Evolutionary conservation across 2,113 vertebrate genomes (phyloP), one percentile per base, ranked within the genome.

Genomic region (Nothobranchius kuhntae): DNA sequence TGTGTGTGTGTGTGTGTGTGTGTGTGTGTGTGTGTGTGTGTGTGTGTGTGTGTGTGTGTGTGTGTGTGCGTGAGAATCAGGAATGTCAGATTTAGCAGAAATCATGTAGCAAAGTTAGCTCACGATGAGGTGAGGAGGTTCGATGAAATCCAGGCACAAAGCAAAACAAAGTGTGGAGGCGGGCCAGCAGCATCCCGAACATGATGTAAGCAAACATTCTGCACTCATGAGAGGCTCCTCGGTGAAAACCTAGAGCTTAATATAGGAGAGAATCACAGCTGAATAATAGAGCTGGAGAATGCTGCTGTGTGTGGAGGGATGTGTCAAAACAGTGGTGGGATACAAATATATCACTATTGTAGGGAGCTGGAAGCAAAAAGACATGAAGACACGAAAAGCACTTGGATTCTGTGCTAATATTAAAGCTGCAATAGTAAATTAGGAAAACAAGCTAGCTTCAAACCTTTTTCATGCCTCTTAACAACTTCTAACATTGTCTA

Each of bases 141-240:
- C 17, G 70, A 56, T 54, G 58, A 53, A 61, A 75, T 57, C 54
- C 59, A 83, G 81, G 78, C 84, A 87, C 83, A 87, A 85, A 87
- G 81, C 71, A 84, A 84, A 77, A 79, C 44, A 64, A 67, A 44
- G 60, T 45, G 70, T 68, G 59, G 55, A 71, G 51, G 55, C 57
- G 75, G 63, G 59, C 14, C 6, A 74, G 64, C 42, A 68, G 42
- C 13, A 50, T 68, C 65, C 59, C 62, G 61, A 78, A 72, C 73
- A 71, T 7, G 45, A 73, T 68, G 69, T 12, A 9, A 42, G 65
- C 56, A 68, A 82, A 72, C 62, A 73, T 59, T 35, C 55, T 67
- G n/a, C 46, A 13, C 51, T 62, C 61, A 40, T 45, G 65, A 54
- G 73, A 79, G 52, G 36, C 69, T 69, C 61, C 61, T 60, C 53